Evolutionary conservation across 2,888 invertebrate species (phyloP), one percentile per base, ranked within the genome.

Genomic region (Cerastoderma edule): DNA sequence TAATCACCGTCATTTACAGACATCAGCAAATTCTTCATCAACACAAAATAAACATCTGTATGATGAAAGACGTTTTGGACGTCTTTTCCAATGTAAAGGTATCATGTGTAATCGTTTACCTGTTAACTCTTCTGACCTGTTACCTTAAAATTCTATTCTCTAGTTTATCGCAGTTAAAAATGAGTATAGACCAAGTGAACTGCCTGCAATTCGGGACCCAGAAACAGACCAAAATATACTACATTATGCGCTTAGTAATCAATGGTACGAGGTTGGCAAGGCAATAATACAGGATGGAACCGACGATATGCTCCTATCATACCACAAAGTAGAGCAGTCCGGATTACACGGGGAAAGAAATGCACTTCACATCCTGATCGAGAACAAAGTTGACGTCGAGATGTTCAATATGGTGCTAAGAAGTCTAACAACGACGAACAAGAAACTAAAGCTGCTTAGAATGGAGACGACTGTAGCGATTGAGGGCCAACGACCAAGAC

Each of bases 401-500:
- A 63, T 89, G 65, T 84, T 84, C 0, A 80, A 70, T 63, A 35
- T 65, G 19, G n/a, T 81, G 8, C 48, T 81, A 1, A 68, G 53
- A 16, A 72, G 64, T 50, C 24, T 79, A 8, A 6, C 63, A 3
- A 33, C 39, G 16, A 48, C 2, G n/a, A 60, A 56, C 8, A 35
- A 63, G 10, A 57, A 64, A 5, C 33, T 67, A 8, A 30, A 19
- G 13, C 32, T 74, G 6, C 48, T 87, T 35, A 53, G 67, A 27
- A 65, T 80, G 35, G 87, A 87, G 63, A 85, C 84, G n/a, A 81
- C 85, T 6, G 83, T 85, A n/a, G 85, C 88, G 44, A 85, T 90
- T 39, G 81, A 80, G 54, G 90, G 89, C n/a, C 91, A 92, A 72
- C 79, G 91, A 74, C 90, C 87, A 35, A 75, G 89, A 56, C 83